phyloP scores from a whole-genome alignment of 2,113 vertebrate genomes.

The Ifrita kowaldi region DNA sequence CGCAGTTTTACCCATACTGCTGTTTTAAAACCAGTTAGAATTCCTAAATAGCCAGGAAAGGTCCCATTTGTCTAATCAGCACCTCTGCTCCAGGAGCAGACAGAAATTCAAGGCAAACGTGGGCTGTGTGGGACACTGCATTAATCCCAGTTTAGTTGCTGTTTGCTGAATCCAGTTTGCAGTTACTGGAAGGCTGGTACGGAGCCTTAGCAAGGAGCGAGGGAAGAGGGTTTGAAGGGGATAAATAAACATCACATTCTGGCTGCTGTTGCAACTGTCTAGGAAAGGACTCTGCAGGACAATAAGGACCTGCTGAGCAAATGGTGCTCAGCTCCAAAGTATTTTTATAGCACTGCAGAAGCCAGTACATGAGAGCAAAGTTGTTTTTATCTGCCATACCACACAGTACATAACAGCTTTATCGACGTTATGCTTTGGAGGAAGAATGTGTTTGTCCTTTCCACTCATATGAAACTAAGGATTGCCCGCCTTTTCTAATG shows the following conservation, averaged over 20 bases:
- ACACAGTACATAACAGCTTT: neutral
- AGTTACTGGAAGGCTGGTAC: neutral
- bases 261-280: neutral
- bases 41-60: neutral
- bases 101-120: neutral
- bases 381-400: neutral
- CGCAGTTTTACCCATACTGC: neutral
- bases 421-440: neutral
- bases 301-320: neutral
- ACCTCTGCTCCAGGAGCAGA: neutral
- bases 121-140: neutral
- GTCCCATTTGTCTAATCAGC: neutral
- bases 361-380: neutral
- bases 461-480: neutral
- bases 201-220: neutral
- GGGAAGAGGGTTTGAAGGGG: neutral
- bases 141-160: neutral
- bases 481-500: neutral
- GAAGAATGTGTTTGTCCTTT: neutral
- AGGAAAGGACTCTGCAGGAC: neutral
- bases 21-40: neutral
- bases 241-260: neutral
- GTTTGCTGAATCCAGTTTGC: neutral
- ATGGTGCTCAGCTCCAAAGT: neutral
- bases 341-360: neutral